Base-by-base conservation (phyloP, 2,113 vertebrate genomes). In the Elephas maximus region DNA sequence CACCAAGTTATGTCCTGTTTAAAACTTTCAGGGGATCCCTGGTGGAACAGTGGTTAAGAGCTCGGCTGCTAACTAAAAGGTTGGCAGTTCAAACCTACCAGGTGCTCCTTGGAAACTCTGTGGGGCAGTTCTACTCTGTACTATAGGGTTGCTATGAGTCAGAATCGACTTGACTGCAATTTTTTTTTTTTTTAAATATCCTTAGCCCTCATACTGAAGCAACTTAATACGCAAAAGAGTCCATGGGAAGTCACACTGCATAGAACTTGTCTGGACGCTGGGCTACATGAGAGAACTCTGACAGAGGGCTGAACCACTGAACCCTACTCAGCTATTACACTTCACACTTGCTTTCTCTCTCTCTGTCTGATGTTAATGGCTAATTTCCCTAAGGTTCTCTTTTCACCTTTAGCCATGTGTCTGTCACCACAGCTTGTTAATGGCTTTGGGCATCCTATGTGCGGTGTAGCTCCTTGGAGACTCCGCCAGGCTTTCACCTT, bases 301-400 rank as follows among this genome's bases (percentile, higher is more conserved):
- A 71, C 80, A 80, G 76, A 95, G 91, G 74, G 33, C 94, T 28
- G 90, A 94, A 69, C 51, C 91, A 7, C 97, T 94, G 95, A 98
- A 95, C 80, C 92, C 97, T 96, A 96, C 94, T 90, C 51, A 53
- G 82, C 96, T 78, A 93, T 73, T 33, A 94, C 97, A 96, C 94
- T 98, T 97, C 95, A 48, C 92, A 96, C 90, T 98, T 97, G 79
- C 74, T 88, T 20, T 98, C 96, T 96, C 98, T 96, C 91, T 96
- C 88, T 92, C 91, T 97, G 41, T 96, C 97, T 93, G 82, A 98
- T 93, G 97, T 97, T 98, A 98, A 98, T 97, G 94, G 95, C 69
- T 96, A 93, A 73, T 95, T 96, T 98, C 97, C 98, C 97, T 92
- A 90, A 94, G 97, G 88, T 97, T 98, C 97, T 96, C 97, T 98